phyloP scores from a whole-genome alignment of 2,797 vertebrate genomes.

The Podarcis siculus region DNA sequence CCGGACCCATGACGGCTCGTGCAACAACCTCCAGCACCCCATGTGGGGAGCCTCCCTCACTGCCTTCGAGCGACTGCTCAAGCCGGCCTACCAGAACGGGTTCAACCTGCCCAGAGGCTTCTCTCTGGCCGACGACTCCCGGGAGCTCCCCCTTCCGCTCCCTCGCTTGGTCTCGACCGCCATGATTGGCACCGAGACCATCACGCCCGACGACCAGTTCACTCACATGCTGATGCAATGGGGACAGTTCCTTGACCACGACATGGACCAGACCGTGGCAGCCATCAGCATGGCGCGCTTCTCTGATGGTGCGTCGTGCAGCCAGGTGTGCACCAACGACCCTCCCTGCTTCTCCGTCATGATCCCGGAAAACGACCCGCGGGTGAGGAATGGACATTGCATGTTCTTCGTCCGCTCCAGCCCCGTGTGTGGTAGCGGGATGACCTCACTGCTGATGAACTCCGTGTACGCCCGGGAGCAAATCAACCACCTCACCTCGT shows the following conservation, averaged over 20 bases:
- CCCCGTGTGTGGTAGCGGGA: constrained; percentile 75
- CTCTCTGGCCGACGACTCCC: constrained; percentile 57
- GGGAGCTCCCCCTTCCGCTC: constrained; percentile 74
- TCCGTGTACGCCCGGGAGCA: constrained; percentile 76
- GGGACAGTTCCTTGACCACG: constrained; percentile 79
- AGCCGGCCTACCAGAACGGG: constrained; percentile 75
- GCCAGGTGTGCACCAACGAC: constrained; percentile 73
- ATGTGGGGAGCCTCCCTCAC: constrained; percentile 79
- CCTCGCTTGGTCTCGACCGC: constrained; percentile 75
- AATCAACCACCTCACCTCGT: constrained; percentile 77
- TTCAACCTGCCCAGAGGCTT: constrained; percentile 76
- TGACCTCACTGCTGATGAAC: constrained; percentile 78
- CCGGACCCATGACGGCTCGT: constrained; percentile 73
- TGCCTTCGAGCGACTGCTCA: constrained; percentile 78
- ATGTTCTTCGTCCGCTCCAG: constrained; percentile 79
- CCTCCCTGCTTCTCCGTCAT: constrained; percentile 74
- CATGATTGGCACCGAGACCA: constrained; percentile 73
- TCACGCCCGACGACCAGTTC: constrained; percentile 74
- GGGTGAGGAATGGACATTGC: constrained; percentile 68
- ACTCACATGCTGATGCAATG: constrained; percentile 80
- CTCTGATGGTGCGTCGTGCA: constrained; percentile 71
- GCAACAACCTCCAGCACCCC: constrained; percentile 78
- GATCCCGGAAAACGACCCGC: constrained; percentile 73
- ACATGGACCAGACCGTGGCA: constrained; percentile 77
- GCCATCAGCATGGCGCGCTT: constrained; percentile 80